These are phyloP conservation scores for Tragelaphus buxtoni DNA, from an alignment of 2,113 vertebrate species.

Conservation along the genomic window DNA sequence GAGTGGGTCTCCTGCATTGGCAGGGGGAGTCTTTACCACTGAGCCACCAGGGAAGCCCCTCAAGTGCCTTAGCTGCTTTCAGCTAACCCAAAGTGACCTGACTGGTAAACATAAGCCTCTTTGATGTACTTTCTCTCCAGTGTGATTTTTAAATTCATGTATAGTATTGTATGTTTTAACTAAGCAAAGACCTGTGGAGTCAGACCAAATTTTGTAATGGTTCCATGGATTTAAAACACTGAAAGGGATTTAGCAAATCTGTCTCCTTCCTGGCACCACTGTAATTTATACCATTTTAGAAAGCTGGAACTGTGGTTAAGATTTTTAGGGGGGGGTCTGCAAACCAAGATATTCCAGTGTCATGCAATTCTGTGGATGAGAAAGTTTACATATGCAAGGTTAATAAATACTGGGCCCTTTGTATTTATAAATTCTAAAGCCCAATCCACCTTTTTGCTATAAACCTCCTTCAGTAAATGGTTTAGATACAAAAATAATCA, in stretches of 20 bases:
- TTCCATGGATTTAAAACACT: conserved; percentile 11
- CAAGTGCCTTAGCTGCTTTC: neutral
- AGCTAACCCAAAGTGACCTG: neutral
- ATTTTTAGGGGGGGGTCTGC: neutral
- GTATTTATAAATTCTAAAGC: conserved; percentile 86
- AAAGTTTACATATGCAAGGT: conserved; percentile 77
- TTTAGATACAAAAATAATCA: conserved; percentile 81
- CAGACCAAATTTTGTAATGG: neutral
- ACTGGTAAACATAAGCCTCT: neutral
- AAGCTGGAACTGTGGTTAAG: conserved; percentile 5
- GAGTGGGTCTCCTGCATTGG: neutral
- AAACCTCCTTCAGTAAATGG: conserved; percentile 92
- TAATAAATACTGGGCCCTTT: conserved; percentile 86
- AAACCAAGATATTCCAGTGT: neutral
- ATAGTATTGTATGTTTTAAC: neutral
- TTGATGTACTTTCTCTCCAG: neutral
- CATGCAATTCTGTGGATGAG: neutral
- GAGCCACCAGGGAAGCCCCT: neutral
- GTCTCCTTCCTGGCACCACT: neutral
- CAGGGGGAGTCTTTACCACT: neutral
- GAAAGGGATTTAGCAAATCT: neutral
- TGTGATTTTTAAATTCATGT: neutral
- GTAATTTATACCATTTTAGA: neutral
- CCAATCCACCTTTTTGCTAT: conserved; percentile 92
- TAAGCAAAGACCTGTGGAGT: neutral